phyloP scores from a whole-genome alignment of 1,140 invertebrate species.

The Euschistus heros region DNA sequence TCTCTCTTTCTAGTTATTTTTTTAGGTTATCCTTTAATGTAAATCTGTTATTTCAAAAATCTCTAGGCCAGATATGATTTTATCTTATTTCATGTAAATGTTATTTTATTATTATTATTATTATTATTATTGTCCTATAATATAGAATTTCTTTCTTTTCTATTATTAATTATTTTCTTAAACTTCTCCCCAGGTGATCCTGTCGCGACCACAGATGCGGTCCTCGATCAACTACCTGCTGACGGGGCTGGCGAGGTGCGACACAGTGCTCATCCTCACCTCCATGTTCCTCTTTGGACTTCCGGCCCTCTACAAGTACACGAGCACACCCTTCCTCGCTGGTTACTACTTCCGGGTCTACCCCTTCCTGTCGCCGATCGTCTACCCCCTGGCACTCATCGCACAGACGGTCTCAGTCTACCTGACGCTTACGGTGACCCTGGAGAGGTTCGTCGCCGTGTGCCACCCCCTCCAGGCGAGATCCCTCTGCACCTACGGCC shows the following conservation, averaged over 20 bases:
- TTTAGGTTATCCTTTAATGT: too few species aligned
- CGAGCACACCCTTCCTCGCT: constrained; percentile 56
- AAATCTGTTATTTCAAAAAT: too few species aligned
- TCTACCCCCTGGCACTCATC: constrained; percentile 78
- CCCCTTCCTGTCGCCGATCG: constrained; percentile 65
- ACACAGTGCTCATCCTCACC: constrained; percentile 76
- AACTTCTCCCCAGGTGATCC: constrained; percentile 44
- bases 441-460: constrained; percentile 92
- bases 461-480: constrained; percentile 82
- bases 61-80: too few species aligned
- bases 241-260: constrained; percentile 80
- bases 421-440: constrained; percentile 86
- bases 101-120: too few species aligned
- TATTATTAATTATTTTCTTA: too few species aligned
- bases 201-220: constrained; percentile 83
- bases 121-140: too few species aligned
- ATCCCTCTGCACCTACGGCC: constrained; percentile 79
- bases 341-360: constrained; percentile 70
- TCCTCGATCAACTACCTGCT: constrained; percentile 89
- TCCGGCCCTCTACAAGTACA: constrained; percentile 70
- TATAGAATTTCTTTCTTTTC: too few species aligned
- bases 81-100: too few species aligned
- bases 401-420: constrained; percentile 91
- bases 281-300: constrained; percentile 80
- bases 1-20: too few species aligned